Base-by-base conservation (phyloP, 1,140 invertebrate species). In the Paralvinella palmiformis region DNA sequence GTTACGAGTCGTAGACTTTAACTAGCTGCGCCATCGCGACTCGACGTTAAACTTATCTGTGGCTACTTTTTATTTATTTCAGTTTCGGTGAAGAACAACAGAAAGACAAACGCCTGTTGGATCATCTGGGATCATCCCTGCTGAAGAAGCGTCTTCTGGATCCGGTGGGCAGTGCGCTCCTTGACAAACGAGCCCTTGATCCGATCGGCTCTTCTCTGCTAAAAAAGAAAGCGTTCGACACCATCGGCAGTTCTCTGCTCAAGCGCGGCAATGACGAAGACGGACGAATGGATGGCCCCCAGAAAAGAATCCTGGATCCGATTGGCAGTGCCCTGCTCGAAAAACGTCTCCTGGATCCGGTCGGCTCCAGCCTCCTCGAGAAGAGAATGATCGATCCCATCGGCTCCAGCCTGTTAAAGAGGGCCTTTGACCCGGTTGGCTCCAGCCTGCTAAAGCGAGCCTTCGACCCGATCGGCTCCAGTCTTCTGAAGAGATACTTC, bases 231-330 rank as follows among this genome's bases (percentile, higher is more conserved):
- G 45, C n/a, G 50, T 33, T 63, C 22, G 50, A 63, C 29, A 5
- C 48, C 20, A 57, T 63, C 50, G 62, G 62, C 10, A 63, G 62
- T 41, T 59, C 62, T 48, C 53, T 63, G 29, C 41, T 63, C 32
- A 60, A 60, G 44, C 20, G 41, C 20, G 27, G 55, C 27, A 57
- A 20, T 36, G 3, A 31, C 7, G n/a, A n/a, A n/a, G 37, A 41
- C n/a, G 10, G 10, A 41, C 10, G 10, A 41, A n/a, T 10, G 10
- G 37, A 41, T 41, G n/a, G 37, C 22, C 20, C 32, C 3, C 6
- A 31, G 4, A 57, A 32, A 33, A 20, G 55, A 5, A 31, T 3
- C 20, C 32, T 57, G 10, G 55, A 57, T 33, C 55, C 20, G 15
- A 33, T 57, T 17, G 55, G 55, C 7, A 57, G 55, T 32, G 37